phyloP scores from a whole-genome alignment of 37 sponge, comb jelly and placozoan species.

The Ephydatia muelleri region DNA sequence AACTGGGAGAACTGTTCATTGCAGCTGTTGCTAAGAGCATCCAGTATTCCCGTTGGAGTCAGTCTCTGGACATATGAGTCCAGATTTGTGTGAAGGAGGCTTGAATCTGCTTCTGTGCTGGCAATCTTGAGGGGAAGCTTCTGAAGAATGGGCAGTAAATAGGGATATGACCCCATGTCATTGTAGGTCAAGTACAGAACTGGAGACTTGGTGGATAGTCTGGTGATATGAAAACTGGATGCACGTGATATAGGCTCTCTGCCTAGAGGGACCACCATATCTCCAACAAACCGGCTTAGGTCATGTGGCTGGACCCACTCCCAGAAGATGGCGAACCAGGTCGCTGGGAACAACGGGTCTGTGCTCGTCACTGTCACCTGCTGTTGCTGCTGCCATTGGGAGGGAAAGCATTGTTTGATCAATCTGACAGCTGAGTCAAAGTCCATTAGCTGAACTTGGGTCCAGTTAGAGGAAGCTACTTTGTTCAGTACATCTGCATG shows the following conservation, averaged over 20 bases:
- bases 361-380: not conserved
- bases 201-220: not conserved
- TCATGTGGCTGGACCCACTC: constrained; percentile 19
- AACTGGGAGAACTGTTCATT: not conserved
- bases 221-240: constrained; percentile 1
- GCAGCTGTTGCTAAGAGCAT: constrained; percentile 7
- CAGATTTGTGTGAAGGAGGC: constrained; percentile 4
- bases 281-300: not conserved
- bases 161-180: not conserved
- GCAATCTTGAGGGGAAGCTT: constrained; percentile 3
- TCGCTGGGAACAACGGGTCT: not conserved
- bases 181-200: not conserved
- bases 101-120: not conserved
- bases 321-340: constrained; percentile 42
- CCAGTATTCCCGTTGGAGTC: constrained; percentile 10
- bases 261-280: constrained; percentile 17
- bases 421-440: not conserved
- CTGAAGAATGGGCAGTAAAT: not conserved
- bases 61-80: constrained; percentile 1
- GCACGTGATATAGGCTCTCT: not conserved
- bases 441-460: constrained; percentile 15
- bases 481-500: not conserved
- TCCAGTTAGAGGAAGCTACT: constrained; percentile 14
- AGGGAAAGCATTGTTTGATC: constrained; percentile 5
- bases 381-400: not conserved